phyloP scores from a whole-genome alignment of 1,140 invertebrate species.

The Ceratosolen fusciceps region DNA sequence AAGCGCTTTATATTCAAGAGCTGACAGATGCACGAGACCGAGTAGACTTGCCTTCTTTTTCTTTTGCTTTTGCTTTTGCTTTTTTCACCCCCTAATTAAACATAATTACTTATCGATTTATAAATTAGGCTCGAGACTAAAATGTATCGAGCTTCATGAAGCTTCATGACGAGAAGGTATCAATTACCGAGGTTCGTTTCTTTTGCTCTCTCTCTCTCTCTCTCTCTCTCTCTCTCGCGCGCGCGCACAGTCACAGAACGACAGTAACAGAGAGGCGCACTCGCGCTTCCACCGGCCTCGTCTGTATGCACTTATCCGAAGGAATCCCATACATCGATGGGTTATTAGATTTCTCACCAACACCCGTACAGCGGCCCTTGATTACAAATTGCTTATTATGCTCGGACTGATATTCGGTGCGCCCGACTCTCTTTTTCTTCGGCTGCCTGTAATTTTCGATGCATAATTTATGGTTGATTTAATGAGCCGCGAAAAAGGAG shows the following conservation, averaged over 20 bases:
- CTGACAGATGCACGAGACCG: no score
- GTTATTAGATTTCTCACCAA: constrained; percentile 66
- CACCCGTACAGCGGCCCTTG: constrained; percentile 65
- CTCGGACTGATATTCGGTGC: constrained; percentile 64
- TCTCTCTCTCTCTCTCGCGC: no score
- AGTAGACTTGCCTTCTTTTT: no score
- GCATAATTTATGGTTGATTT: constrained; percentile 72
- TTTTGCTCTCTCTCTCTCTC: no score
- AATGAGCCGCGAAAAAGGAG: constrained; percentile 71
- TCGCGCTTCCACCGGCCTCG: no score
- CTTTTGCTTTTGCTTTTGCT: neutral
- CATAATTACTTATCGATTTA: constrained; percentile 15
- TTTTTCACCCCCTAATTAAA: neutral
- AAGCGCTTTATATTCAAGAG: no score
- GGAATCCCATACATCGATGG: constrained; percentile 46
- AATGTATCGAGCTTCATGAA: neutral
- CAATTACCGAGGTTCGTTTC: constrained; percentile 16
- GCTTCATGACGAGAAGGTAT: no score
- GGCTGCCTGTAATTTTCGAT: constrained; percentile 69
- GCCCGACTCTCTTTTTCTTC: constrained; percentile 51
- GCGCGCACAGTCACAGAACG: no score
- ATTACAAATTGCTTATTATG: constrained; percentile 73
- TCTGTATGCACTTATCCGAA: constrained; percentile 19
- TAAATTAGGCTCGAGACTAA: constrained; percentile 15
- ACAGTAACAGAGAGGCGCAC: no score